phyloP scores from a whole-genome alignment of 2,797 vertebrate species.

The Serranus cabrilla region DNA sequence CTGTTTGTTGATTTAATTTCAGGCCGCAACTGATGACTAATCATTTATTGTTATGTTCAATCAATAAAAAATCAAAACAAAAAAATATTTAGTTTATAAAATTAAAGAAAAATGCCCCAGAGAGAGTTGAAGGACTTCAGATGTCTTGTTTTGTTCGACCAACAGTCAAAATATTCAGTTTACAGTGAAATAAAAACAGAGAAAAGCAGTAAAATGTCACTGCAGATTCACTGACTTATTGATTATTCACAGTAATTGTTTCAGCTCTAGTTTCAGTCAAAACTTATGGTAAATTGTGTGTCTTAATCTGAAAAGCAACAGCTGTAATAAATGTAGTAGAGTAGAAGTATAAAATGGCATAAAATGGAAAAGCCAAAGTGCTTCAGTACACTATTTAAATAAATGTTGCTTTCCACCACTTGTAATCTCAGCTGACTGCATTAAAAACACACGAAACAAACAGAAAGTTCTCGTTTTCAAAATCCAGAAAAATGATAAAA shows the following conservation, averaged over 20 bases:
- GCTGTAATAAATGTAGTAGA: neutral
- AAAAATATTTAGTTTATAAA: too few species aligned
- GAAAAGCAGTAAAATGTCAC: too few species aligned
- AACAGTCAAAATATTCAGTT: neutral
- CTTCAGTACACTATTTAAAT: neutral
- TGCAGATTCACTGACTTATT: too few species aligned
- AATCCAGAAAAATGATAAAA: neutral
- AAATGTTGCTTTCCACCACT: too few species aligned
- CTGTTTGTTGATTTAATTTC: neutral
- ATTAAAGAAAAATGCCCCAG: too few species aligned
- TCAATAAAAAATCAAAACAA: too few species aligned
- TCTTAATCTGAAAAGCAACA: neutral
- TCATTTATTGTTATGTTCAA: too few species aligned
- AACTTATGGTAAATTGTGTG: too few species aligned
- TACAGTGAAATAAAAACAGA: too few species aligned
- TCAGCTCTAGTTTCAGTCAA: neutral
- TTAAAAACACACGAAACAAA: neutral
- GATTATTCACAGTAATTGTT: neutral
- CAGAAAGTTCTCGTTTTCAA: neutral
- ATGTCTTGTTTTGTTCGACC: neutral
- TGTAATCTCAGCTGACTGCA: too few species aligned
- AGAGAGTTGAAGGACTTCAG: neutral
- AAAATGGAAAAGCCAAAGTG: neutral
- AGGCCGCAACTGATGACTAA: too few species aligned
- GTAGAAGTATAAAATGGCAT: neutral